Base-by-base conservation (phyloP, 2,888 invertebrate genomes). In the Furcula furcula region DNA sequence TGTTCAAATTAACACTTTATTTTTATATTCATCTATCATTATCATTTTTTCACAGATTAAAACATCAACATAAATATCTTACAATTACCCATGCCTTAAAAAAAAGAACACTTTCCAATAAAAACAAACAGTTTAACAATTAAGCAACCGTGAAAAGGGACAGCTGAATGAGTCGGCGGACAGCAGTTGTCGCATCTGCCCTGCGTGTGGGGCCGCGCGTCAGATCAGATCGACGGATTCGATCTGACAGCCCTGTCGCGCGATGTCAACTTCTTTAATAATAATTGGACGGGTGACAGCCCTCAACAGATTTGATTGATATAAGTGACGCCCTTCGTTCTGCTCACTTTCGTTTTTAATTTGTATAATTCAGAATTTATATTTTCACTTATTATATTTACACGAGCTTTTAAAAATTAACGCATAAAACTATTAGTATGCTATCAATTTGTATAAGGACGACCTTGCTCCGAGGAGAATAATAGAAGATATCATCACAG, bases 141-240 rank as follows among this genome's bases (percentile, higher is more conserved):
- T 54, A 55, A 55, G 57, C 58, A 60, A 47, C 59, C 67, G 65
- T 68, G 43, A 57, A 56, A 64, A 56, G 53, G 55, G 51, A 46
- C 55, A 56, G 56, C 53, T 46, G 35, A 36, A 31, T 51, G 54
- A 55, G n/a, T n/a, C n/a, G n/a, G n/a, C n/a, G n/a, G n/a, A n/a
- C n/a, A n/a, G n/a, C 56, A 53, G 44, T 40, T 58, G 55, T 47
- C 55, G 58, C 57, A 52, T 37, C 47, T 33, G 28, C 51, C 50
- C 66, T 46, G 49, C 53, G 57, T 65, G 81, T 76, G 82, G 74
- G 78, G 79, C 67, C 72, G 49, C 45, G 45, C 63, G 68, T 76
- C 74, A 68, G 53, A 69, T 65, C 75, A 78, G 74, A 74, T 70
- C 56, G 52, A n/a, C n/a, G n/a, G n/a, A n/a, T n/a, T 47, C 49